A percentile compares a stretch with the other conserved stretches of the same genome.
Evolutionary conservation across 2,113 vertebrate genomes (phyloP).

Genomic region (Pavo muticus): DNA sequence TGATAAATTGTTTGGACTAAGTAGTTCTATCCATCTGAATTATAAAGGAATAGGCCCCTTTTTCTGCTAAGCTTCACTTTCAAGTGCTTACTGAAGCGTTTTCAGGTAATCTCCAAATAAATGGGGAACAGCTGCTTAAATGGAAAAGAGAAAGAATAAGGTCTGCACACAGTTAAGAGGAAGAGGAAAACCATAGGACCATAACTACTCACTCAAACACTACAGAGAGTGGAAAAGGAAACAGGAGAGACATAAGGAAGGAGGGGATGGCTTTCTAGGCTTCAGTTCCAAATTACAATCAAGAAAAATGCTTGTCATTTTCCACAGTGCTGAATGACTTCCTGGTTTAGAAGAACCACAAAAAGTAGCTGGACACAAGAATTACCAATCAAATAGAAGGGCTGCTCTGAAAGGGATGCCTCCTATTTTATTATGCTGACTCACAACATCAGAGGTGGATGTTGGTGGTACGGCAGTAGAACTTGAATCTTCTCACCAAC

Average conservation of each 20-base stretch:
- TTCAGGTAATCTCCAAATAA: not conserved
- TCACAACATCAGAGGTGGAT: too few relatives aligned
- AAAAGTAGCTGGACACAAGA: not conserved
- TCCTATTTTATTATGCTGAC: too few relatives aligned
- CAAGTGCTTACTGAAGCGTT: not conserved
- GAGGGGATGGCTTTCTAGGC: not conserved
- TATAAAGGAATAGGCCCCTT: not conserved
- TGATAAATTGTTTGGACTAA: not conserved
- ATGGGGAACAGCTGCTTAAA: not conserved
- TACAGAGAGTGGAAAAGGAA: accelerated
- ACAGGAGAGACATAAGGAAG: not conserved
- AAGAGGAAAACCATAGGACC: not conserved
- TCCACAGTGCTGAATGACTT: accelerated
- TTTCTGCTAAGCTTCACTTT: not conserved
- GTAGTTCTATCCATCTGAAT: not conserved
- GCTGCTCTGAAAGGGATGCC: too few relatives aligned
- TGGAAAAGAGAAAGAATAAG: not conserved
- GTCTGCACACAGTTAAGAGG: not conserved
- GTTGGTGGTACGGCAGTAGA: too few relatives aligned
- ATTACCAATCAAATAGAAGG: not conserved
- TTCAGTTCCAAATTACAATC: not conserved
- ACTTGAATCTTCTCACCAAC: too few relatives aligned
- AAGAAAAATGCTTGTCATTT: not conserved
- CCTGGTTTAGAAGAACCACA: not conserved
- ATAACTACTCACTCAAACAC: not conserved